Percentiles rank a stretch among this genome's conserved stretches.
These are phyloP conservation scores for Prolemur simus DNA, from an alignment of 2,113 vertebrate genomes.

Conservation along the genomic window DNA sequence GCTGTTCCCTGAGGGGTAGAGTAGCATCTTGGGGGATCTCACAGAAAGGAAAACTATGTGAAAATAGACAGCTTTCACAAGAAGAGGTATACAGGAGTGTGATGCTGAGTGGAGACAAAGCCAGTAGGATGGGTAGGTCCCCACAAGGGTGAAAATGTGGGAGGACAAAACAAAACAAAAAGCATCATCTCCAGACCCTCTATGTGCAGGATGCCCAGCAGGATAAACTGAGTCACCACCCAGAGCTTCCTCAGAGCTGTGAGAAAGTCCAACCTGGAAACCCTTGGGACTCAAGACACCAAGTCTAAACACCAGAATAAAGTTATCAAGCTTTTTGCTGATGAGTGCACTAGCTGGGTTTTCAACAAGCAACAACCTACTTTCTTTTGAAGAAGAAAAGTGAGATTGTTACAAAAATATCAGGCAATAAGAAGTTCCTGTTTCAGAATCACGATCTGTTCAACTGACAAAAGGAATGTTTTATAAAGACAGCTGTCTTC, in stretches of 20 bases:
- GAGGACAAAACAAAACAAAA: slow-evolving; percentile 64
- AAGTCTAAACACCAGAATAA: not conserved
- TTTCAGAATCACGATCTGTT: not conserved
- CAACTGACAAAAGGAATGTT: not conserved
- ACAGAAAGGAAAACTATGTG: too few relatives aligned
- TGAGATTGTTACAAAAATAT: not conserved
- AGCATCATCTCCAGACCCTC: slow-evolving; percentile 54
- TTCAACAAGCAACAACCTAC: not conserved
- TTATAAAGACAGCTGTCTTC: not conserved
- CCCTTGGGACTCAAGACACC: not conserved
- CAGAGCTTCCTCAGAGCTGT: slow-evolving; percentile 59
- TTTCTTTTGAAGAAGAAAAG: not conserved
- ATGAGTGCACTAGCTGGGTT: not conserved
- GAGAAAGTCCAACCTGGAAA: not conserved
- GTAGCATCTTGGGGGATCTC: too few relatives aligned
- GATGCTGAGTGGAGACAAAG: too few relatives aligned
- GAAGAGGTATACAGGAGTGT: too few relatives aligned
- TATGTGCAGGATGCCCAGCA: too few relatives aligned
- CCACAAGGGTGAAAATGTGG: too few relatives aligned
- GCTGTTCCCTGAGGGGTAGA: too few relatives aligned
- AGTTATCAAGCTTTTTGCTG: not conserved
- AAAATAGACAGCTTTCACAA: too few relatives aligned
- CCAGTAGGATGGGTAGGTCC: too few relatives aligned
- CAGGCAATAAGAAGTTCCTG: not conserved
- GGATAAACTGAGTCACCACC: slow-evolving; percentile 64